Percentiles rank a stretch among this genome's conserved stretches.
Evolutionary conservation across 2,888 invertebrate species (phyloP).

Genomic region (Taenaris catops): DNA sequence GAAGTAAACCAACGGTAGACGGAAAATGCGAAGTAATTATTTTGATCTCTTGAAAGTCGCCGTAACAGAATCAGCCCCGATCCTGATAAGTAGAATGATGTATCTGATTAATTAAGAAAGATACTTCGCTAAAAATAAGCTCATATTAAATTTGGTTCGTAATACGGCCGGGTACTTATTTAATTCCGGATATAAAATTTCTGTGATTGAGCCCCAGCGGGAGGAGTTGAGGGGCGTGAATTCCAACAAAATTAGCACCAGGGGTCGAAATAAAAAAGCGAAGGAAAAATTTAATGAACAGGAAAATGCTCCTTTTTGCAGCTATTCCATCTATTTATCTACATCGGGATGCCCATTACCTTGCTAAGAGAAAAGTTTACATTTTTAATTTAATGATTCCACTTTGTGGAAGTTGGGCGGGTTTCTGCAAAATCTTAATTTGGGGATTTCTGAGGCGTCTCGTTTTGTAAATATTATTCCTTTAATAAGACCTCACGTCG

Average conservation of each 20-base stretch:
- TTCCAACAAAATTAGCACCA: constrained; percentile 81
- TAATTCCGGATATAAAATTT: constrained; percentile 81
- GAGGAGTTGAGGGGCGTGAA: constrained; percentile 78
- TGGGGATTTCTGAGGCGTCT: constrained; percentile 80
- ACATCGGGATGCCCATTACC: constrained; percentile 81
- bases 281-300: constrained; percentile 82
- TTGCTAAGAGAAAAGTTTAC: constrained; percentile 81
- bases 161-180: constrained; percentile 77
- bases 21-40: constrained; percentile 19
- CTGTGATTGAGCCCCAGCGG: constrained; percentile 79
- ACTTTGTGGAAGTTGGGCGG: constrained; percentile 81
- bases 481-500: constrained; percentile 79
- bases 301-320: constrained; percentile 81
- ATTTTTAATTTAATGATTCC: constrained; percentile 82
- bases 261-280: constrained; percentile 80
- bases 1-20: constrained; percentile 17
- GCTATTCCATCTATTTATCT: constrained; percentile 81
- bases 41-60: constrained; percentile 7
- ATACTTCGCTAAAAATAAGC: constrained; percentile 64
- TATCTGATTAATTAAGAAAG: constrained; percentile 61
- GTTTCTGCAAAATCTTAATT: constrained; percentile 79
- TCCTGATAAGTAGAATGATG: constrained; percentile 32
- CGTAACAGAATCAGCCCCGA: constrained; percentile 16
- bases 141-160: constrained; percentile 71
- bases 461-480: constrained; percentile 81